Evolutionary conservation across 2,888 invertebrate species (phyloP), one percentile per base, ranked within the genome.

Genomic region (Mythimna pallens): DNA sequence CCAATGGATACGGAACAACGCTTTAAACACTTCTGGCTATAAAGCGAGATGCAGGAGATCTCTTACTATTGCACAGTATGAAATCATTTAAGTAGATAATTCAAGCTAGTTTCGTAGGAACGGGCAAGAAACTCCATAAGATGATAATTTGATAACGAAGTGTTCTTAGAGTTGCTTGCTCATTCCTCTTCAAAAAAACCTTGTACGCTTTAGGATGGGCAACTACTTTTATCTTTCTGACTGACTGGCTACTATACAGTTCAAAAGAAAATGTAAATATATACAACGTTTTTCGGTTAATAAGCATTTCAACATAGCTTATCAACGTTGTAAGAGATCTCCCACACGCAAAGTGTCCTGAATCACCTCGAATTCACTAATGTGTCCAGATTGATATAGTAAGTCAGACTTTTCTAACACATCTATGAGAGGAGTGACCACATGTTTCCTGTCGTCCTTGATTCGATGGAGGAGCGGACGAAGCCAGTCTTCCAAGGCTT

Each of bases 401-500:
- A 99, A 95, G 8, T 97, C 97, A 79, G 97, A 96, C 80, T 98
- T 80, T 90, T 98, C 98, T 83, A 99, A 98, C 54, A 98, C 98
- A 94, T 99, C 99, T 82, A 99, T 99, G 74, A 99, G 98, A 1
- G 99, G 99, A 74, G 99, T 98, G 66, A 99, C 95, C 0, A 99
- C 98, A 2, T 98, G 97, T 0, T 97, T 97, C 6, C 97, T 96
- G 58, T 98, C 97, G 75, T 88, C 63, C 81, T 93, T 93, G 97
- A 99, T 98, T 73, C 99, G 96, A 63, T 98, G 97, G 73, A 99
- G 96, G 40, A 99, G 93, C 0, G 99, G 99, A 89, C 99, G 98
- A 73, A 99, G 96, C 99, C 99, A 99, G 81, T 97, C 97, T 20
- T 91, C 89, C 62, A 97, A 97, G 2, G 97, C 97, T 95, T 99